Percentiles rank a stretch among this genome's conserved stretches.
Conservation (phyloP, 2,888 invertebrate species). For the Phania funesta region DNA sequence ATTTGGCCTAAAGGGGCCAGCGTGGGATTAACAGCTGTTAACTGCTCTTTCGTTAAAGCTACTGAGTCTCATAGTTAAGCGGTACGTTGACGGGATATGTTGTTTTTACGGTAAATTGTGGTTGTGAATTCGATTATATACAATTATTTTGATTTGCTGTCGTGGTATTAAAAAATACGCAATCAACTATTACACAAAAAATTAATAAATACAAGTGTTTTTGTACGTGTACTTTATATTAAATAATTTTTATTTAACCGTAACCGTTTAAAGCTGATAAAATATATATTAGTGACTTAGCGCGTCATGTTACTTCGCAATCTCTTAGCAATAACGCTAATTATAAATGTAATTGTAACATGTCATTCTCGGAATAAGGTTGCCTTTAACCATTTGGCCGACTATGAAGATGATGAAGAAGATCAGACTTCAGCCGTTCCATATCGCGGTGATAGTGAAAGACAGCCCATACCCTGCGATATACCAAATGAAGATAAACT, state of each 20-base stretch:
- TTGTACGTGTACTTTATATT: slow-evolving; percentile 1
- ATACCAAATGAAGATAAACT: slow-evolving; percentile 78
- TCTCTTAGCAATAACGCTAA: slow-evolving; percentile 18
- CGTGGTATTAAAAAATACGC: slow-evolving; percentile 3
- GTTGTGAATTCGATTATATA: slow-evolving; percentile 17
- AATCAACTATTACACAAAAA: slow-evolving; percentile 1
- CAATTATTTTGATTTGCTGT: slow-evolving; percentile 28
- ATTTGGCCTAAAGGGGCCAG: slow-evolving; percentile 36
- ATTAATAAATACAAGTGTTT: slow-evolving; percentile 54
- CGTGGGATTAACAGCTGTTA: slow-evolving; percentile 56
- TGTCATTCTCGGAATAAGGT: slow-evolving; percentile 30
- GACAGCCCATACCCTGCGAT: slow-evolving; percentile 70
- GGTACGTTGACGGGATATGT: slow-evolving; percentile 71
- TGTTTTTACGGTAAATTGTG: slow-evolving; percentile 64
- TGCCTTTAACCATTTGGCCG: neutral
- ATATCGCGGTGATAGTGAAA: neutral
- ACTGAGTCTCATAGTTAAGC: slow-evolving; percentile 71
- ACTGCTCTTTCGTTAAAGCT: slow-evolving; percentile 24
- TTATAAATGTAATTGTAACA: slow-evolving; percentile 37
- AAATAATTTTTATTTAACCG: slow-evolving; percentile 4
- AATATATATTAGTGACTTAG: neutral
- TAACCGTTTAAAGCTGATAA: slow-evolving; percentile 4
- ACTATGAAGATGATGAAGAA: slow-evolving; percentile 31
- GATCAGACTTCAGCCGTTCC: neutral
- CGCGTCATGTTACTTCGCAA: slow-evolving; percentile 32